Percentiles rank a stretch among this genome's conserved stretches.
phyloP scores from a whole-genome alignment of 2,113 vertebrate species.

The Trogon melanurus region DNA sequence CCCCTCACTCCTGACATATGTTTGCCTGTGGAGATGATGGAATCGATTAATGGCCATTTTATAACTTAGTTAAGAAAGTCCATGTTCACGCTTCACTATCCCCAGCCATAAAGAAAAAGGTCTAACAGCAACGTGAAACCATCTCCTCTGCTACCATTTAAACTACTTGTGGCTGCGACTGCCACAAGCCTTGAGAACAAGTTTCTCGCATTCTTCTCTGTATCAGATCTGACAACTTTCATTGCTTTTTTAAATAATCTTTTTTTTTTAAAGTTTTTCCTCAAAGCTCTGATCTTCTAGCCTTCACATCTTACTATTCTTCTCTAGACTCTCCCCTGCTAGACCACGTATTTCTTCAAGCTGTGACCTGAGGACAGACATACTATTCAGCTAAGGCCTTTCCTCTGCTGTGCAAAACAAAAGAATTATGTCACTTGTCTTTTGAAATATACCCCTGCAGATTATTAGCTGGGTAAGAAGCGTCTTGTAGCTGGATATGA shows the following conservation, averaged over 20 bases:
- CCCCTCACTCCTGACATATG: not conserved
- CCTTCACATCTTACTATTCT: not conserved
- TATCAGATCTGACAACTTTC: not conserved
- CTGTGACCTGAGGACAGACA: not conserved
- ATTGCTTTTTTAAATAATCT: not conserved
- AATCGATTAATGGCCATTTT: not conserved
- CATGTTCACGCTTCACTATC: not conserved
- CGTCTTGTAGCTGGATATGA: not conserved
- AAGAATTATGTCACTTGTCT: not conserved
- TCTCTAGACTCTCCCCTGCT: not conserved
- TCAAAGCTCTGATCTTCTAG: not conserved
- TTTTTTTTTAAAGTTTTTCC: not conserved
- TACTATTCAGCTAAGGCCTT: not conserved
- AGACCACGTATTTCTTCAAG: not conserved
- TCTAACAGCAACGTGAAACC: not conserved
- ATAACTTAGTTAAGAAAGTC: not conserved
- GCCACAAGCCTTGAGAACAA: not conserved
- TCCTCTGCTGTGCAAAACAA: not conserved
- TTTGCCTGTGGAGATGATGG: not conserved
- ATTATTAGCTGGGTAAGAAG: not conserved
- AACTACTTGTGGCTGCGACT: not conserved
- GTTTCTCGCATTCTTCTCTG: not conserved
- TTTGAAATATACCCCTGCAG: not conserved
- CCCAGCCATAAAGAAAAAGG: not conserved
- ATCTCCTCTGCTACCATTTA: not conserved